These are phyloP conservation scores for Boulengerochromis microlepis DNA, from an alignment of 2,113 vertebrate species.

Conservation along the genomic window DNA sequence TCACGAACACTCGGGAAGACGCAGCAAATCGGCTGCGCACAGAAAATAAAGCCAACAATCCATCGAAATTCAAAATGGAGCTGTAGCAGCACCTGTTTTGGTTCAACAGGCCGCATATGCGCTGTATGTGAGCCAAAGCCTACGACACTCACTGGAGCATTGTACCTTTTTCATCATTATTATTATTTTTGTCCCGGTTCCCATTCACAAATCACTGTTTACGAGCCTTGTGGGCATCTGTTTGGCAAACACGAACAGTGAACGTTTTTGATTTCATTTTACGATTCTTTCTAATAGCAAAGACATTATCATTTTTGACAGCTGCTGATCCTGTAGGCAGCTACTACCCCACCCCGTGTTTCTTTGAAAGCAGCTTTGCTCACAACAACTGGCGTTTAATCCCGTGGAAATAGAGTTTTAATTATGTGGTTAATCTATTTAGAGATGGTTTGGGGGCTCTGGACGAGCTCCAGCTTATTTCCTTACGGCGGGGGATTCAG, in stretches of 20 bases:
- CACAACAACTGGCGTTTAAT: conserved; percentile 57
- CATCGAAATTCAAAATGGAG: conserved; percentile 70
- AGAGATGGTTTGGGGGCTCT: conserved; percentile 2
- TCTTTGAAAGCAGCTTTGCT: conserved; percentile 47
- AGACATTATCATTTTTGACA: conserved; percentile 44
- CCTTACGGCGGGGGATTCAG: neutral
- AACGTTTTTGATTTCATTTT: neutral
- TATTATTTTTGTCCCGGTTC: neutral
- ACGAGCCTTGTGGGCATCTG: neutral
- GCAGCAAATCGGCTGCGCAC: neutral
- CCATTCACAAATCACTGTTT: conserved; percentile 44
- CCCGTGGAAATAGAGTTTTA: conserved; percentile 43
- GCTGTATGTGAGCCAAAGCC: conserved; percentile 2
- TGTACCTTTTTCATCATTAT: neutral
- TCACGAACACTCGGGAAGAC: neutral
- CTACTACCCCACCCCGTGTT: conserved; percentile 56
- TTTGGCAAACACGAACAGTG: neutral
- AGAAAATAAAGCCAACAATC: conserved; percentile 27
- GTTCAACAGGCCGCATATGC: conserved; percentile 59
- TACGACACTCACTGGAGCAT: neutral
- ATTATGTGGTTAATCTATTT: conserved; percentile 50
- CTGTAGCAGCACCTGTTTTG: conserved; percentile 68
- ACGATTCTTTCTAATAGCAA: neutral
- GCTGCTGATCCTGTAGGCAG: conserved; percentile 51
- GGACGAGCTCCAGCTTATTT: conserved; percentile 32